Conservation (phyloP, 2,797 vertebrate species). For the Lithobates pipiens region DNA sequence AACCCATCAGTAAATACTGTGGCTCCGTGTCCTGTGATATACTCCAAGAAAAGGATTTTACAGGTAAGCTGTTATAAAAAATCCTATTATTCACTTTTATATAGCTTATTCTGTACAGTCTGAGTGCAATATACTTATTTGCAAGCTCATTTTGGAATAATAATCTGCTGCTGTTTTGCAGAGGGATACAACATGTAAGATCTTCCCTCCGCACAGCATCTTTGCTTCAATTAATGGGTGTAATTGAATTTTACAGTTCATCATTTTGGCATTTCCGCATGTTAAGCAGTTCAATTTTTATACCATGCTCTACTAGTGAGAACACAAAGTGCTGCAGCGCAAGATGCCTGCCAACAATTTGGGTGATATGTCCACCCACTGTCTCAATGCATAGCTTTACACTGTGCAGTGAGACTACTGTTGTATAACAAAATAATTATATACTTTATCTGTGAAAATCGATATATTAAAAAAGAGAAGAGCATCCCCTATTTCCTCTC, state of each 20-base stretch:
- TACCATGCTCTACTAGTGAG: constrained; percentile 29
- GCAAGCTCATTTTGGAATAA: constrained; percentile 22
- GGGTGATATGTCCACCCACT: constrained; percentile 12
- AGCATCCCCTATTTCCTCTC: too few species aligned
- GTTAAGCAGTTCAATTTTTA: constrained; percentile 52
- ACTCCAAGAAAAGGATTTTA: too few species aligned
- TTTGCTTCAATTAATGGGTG: constrained; percentile 34
- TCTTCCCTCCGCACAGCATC: constrained; percentile 47
- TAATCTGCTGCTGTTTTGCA: constrained; percentile 18
- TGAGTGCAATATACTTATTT: constrained; percentile 6
- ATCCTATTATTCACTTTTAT: too few species aligned
- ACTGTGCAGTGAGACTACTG: background rate
- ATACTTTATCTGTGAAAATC: background rate
- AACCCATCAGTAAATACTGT: too few species aligned
- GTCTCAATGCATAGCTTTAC: constrained; percentile 2
- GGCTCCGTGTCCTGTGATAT: too few species aligned
- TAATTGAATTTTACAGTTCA: constrained; percentile 52
- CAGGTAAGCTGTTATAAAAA: too few species aligned
- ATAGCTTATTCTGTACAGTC: background rate
- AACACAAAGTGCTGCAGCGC: constrained; percentile 42
- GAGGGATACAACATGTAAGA: background rate
- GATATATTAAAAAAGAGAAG: background rate
- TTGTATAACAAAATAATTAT: constrained; percentile 11
- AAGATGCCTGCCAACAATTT: constrained; percentile 31
- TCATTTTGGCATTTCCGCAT: constrained; percentile 52